phyloP scores from a whole-genome alignment of 2,113 vertebrate species.

The Desmodus rotundus region DNA sequence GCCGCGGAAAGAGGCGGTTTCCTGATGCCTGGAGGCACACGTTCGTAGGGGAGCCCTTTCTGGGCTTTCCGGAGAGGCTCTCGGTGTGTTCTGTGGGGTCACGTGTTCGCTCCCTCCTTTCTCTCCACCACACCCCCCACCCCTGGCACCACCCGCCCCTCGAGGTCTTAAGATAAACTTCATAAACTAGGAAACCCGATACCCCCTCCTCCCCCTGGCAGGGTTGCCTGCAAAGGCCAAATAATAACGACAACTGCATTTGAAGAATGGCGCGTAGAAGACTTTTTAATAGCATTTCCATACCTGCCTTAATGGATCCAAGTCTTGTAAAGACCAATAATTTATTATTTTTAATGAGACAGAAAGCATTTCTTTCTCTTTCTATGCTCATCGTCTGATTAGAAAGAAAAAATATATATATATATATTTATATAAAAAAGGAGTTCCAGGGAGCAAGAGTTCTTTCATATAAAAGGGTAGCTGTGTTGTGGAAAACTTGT shows the following conservation, averaged over 20 bases:
- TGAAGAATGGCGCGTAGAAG: background rate
- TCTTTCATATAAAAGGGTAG: constrained; percentile 51
- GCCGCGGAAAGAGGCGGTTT: background rate
- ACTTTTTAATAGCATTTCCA: background rate
- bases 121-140: rapidly evolving
- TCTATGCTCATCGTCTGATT: constrained; percentile 82
- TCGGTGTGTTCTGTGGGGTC: too few relatives aligned
- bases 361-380: constrained; percentile 52
- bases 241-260: background rate
- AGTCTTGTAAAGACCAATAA: constrained; percentile 91
- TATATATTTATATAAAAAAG: constrained; percentile 73
- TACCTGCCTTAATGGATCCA: constrained; percentile 64
- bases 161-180: background rate
- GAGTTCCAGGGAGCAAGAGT: constrained; percentile 45
- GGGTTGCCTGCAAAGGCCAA: too few relatives aligned
- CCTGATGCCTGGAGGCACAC: too few relatives aligned
- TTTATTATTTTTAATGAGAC: constrained; percentile 84
- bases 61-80: too few relatives aligned
- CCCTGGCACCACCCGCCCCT: too few relatives aligned
- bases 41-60: too few relatives aligned
- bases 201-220: rapidly evolving
- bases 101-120: rapidly evolving
- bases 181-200: background rate
- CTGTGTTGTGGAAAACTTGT: constrained; percentile 40
- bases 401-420: constrained; percentile 55